Base-by-base conservation (phyloP, 2,797 vertebrate species). In the Cossypha caffra region DNA sequence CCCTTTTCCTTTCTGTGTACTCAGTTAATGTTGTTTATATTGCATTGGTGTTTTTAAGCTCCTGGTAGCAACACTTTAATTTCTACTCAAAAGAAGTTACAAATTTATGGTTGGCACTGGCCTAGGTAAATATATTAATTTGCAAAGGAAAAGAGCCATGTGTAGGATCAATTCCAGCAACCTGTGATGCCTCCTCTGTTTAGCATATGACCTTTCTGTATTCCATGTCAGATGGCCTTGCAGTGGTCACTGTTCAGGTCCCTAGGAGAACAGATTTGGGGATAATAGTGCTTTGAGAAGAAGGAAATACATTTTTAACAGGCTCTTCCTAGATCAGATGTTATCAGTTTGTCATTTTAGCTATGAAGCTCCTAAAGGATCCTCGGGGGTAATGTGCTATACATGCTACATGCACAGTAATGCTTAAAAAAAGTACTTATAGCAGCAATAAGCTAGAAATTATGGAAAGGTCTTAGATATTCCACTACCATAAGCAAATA, bases 161-260 rank as follows among this genome's bases (percentile, higher is more conserved):
- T 78, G 43, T 57, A 47, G 37, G 24, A 81, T 66, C 63, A 58
- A 4, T n/a, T 59, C 18, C 24, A 61, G 33, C 48, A 14, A 31
- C 29, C 35, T 63, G 5, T 55, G 20, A 29, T 61, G 29, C 6
- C 23, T 16, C 6, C 67, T 45, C 16, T 69, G 13, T 78, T 85
- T 48, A 69, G 33, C 31, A 19, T 8, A 16, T 20, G 20, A 73
- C 20, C 13, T 55, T 81, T 86, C 33, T 26, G 13, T 54, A 20
- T 61, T 67, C 25, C 23, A 8, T 28, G 24, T 59, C 35, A 47
- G 19, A 8, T 20, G 17, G 7, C 52, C 64, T 87, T 0, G 0
- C 17, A 59, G 1, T 13, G 5, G 81, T 88, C 40, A 14, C 21
- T 78, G 28, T 78, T 71, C 47, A 43, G 61, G 33, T 29, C 18